A percentile compares a stretch with the other conserved stretches of the same genome.
These are phyloP conservation scores for Archilochus colubris DNA, from an alignment of 2,113 vertebrate genomes.

Conservation along the genomic window DNA sequence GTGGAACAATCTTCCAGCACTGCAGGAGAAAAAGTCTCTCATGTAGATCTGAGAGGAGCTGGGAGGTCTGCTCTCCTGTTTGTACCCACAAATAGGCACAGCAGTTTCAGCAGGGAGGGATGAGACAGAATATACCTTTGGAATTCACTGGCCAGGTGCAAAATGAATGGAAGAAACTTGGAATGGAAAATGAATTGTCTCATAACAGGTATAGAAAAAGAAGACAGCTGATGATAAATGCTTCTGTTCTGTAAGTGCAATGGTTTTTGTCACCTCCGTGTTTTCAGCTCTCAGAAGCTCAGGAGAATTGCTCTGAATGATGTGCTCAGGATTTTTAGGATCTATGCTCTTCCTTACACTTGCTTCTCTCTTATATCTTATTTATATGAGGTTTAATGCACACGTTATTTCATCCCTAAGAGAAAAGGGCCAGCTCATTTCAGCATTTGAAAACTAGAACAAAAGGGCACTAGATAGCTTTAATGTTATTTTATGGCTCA, in stretches of 20 bases:
- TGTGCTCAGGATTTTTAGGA: neutral
- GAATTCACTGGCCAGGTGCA: neutral
- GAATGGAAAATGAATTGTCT: neutral
- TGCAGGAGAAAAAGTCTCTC: neutral
- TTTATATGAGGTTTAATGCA: neutral
- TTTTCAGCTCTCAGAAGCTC: neutral
- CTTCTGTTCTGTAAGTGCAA: neutral
- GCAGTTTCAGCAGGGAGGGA: neutral
- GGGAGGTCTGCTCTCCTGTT: neutral
- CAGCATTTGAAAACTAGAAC: neutral
- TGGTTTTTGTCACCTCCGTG: neutral
- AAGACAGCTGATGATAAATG: neutral
- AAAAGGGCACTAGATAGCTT: neutral
- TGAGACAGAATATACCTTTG: neutral
- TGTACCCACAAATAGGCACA: neutral
- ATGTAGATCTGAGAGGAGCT: neutral
- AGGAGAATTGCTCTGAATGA: slow-evolving; percentile 1
- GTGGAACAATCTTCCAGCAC: neutral
- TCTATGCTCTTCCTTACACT: neutral
- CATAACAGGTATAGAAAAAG: neutral
- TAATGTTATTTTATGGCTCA: neutral
- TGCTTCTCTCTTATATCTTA: neutral
- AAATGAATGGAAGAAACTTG: neutral
- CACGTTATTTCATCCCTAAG: neutral
- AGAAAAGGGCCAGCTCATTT: neutral